Percentiles rank a stretch among this genome's conserved stretches.
phyloP scores from a whole-genome alignment of 2,113 vertebrate species.

The Clarias batrachus region DNA sequence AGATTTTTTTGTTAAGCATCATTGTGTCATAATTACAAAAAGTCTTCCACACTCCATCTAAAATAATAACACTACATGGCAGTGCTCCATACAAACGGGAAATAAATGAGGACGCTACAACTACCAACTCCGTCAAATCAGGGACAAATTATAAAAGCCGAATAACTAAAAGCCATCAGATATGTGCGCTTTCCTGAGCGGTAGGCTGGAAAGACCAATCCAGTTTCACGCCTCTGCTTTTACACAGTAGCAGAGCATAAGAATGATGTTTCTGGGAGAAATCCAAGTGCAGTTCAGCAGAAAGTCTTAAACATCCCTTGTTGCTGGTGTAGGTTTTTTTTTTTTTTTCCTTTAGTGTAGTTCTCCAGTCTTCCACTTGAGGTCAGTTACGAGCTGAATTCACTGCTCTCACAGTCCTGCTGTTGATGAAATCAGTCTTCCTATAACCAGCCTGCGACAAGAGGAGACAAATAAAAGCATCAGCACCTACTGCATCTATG shows the following conservation, averaged over 20 bases:
- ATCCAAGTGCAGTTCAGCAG: neutral
- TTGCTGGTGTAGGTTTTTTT: no score
- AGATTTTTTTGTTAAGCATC: no score
- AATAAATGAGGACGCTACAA: no score
- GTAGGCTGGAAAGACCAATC: no score
- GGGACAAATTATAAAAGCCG: no score
- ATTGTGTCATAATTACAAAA: no score
- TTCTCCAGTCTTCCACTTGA: constrained; percentile 24
- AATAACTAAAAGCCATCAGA: neutral
- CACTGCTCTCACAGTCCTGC: constrained; percentile 78
- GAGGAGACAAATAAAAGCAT: neutral
- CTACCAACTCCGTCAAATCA: no score
- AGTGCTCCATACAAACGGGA: neutral
- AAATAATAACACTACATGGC: no score
- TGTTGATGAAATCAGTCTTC: constrained; percentile 86
- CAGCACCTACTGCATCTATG: neutral
- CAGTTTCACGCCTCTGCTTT: neutral
- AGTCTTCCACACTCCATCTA: no score
- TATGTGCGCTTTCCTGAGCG: no score
- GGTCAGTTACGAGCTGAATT: constrained; percentile 72
- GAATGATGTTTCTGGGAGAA: neutral
- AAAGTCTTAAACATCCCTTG: neutral
- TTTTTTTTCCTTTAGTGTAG: neutral
- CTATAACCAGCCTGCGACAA: constrained; percentile 79
- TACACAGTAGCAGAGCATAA: neutral